Conservation (phyloP, 2,888 invertebrate species). For the Helleia helle region DNA sequence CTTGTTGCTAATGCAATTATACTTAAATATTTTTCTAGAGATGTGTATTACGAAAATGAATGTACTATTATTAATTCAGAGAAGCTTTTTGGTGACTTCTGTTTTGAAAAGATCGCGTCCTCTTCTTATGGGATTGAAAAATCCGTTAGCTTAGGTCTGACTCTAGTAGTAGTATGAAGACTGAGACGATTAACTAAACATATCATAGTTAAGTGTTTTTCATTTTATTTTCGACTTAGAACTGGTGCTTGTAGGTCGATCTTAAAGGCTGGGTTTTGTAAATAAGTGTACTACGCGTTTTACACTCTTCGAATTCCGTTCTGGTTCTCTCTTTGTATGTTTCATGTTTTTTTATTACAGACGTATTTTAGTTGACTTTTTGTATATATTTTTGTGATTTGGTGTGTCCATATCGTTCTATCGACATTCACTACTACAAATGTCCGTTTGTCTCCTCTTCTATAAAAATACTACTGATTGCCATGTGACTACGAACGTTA, state of each 20-base stretch:
- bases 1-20: slow-evolving; percentile 65
- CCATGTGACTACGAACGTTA: too few species aligned
- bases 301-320: slow-evolving; percentile 49
- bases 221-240: slow-evolving; percentile 68
- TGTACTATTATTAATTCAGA: slow-evolving; percentile 47
- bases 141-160: slow-evolving; percentile 71
- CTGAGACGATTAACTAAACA: slow-evolving; percentile 66
- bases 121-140: slow-evolving; percentile 68
- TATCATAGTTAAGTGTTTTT: slow-evolving; percentile 67
- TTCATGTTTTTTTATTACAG: slow-evolving; percentile 28
- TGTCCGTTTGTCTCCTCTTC: too few species aligned
- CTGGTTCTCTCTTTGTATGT: slow-evolving; percentile 26
- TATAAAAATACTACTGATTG: too few species aligned
- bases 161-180: slow-evolving; percentile 70
- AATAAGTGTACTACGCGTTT: slow-evolving; percentile 64
- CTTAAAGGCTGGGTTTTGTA: slow-evolving; percentile 72
- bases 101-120: slow-evolving; percentile 69
- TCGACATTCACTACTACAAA: too few species aligned
- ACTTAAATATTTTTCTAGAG: slow-evolving; percentile 73
- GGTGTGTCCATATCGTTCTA: too few species aligned
- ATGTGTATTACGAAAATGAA: slow-evolving; percentile 66
- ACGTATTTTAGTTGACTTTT: neutral
- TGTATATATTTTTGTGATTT: too few species aligned
- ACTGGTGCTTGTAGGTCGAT: slow-evolving; percentile 74
- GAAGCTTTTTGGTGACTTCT: slow-evolving; percentile 62